A percentile compares a stretch with the other conserved stretches of the same genome.
Evolutionary conservation across 2,797 vertebrate genomes (phyloP).

Genomic region (Ctenopoma multispine): DNA sequence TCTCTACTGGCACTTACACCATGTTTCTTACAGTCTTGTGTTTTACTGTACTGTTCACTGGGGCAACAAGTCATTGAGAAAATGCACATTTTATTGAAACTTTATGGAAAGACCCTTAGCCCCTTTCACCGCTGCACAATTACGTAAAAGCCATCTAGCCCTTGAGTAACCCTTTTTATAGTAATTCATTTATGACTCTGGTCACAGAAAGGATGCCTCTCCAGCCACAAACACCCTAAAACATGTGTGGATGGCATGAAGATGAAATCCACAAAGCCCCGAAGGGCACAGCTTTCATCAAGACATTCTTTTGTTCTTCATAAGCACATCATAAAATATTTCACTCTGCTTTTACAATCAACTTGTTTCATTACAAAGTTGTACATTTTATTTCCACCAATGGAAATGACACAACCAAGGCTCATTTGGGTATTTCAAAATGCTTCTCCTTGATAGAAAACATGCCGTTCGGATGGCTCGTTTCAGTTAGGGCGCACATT

Average conservation of each 20-base stretch:
- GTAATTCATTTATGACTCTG: constrained; percentile 80
- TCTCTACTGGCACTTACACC: constrained; percentile 56
- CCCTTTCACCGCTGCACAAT: constrained; percentile 77
- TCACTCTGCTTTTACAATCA: constrained; percentile 69
- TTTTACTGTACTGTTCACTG: constrained; percentile 37
- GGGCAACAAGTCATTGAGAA: constrained; percentile 78
- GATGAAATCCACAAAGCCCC: constrained; percentile 67
- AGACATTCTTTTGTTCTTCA: constrained; percentile 63
- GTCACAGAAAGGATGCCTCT: constrained; percentile 75
- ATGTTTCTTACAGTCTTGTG: constrained; percentile 36
- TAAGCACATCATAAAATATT: constrained; percentile 81
- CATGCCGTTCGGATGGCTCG: constrained; percentile 39
- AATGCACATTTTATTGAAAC: constrained; percentile 81
- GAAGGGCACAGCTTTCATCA: constrained; percentile 74
- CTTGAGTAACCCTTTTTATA: constrained; percentile 81
- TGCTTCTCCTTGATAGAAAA: constrained; percentile 54
- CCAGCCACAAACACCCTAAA: constrained; percentile 82
- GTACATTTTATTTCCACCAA: constrained; percentile 58
- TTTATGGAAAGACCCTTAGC: constrained; percentile 78
- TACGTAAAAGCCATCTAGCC: constrained; percentile 80
- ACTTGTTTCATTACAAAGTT: constrained; percentile 80
- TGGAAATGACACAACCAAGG: constrained; percentile 57
- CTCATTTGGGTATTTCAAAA: constrained; percentile 64
- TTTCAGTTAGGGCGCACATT: constrained; percentile 37
- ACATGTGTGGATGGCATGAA: constrained; percentile 77